Percentiles rank a stretch among this genome's conserved stretches.
Evolutionary conservation across 2,888 invertebrate genomes (phyloP).

Genomic region (Aromia moschata): DNA sequence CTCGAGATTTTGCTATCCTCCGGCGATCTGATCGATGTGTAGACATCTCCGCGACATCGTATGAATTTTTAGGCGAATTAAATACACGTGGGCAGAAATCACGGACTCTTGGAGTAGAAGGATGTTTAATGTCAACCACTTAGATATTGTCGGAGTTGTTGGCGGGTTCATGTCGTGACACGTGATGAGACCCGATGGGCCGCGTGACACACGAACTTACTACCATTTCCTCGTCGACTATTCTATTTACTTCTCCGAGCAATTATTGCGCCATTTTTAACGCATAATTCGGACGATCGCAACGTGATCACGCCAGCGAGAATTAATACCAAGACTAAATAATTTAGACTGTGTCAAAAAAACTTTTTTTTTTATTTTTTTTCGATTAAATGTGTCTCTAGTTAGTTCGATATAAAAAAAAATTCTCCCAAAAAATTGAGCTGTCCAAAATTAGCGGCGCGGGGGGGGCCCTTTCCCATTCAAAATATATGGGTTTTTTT

Average conservation of each 20-base stretch:
- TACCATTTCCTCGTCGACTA: conserved; percentile 45
- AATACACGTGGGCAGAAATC: conserved; percentile 56
- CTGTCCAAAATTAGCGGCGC: too few relatives aligned
- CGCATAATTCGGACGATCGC: conserved; percentile 3
- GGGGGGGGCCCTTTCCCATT: too few relatives aligned
- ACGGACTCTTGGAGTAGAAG: conserved; percentile 50
- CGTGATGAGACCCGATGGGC: conserved; percentile 57
- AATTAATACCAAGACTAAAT: too few relatives aligned
- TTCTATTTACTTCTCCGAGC: conserved; percentile 38
- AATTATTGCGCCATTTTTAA: conserved; percentile 44
- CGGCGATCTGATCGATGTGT: conserved; percentile 28
- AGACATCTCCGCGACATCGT: conserved; percentile 33
- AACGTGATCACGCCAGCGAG: too few relatives aligned
- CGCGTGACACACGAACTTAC: conserved; percentile 58
- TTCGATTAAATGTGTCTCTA: too few relatives aligned
- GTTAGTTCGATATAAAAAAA: too few relatives aligned
- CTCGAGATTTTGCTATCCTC: conserved; percentile 18
- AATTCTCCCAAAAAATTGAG: too few relatives aligned
- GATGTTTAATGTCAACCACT: conserved; percentile 59
- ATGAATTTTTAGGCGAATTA: conserved; percentile 36
- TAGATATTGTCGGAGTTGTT: conserved; percentile 52
- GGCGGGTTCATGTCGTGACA: conserved; percentile 59
- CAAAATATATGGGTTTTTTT: too few relatives aligned
- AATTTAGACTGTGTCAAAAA: too few relatives aligned
- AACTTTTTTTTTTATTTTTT: too few relatives aligned